A percentile compares a stretch with the other conserved stretches of the same genome.
These are phyloP conservation scores for Bryconaethiops microstoma DNA, from an alignment of 2,797 vertebrate species.

Conservation along the genomic window DNA sequence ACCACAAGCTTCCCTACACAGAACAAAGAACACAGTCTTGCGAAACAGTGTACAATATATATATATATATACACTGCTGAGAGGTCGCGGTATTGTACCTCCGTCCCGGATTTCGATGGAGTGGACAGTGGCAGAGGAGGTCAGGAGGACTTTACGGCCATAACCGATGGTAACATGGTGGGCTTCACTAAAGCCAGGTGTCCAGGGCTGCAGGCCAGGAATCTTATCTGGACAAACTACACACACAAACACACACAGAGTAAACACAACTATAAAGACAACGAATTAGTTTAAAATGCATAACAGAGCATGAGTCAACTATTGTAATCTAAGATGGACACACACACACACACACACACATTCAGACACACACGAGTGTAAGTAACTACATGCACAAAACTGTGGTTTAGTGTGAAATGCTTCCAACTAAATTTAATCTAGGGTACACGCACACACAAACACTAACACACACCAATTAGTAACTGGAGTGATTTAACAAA, in stretches of 20 bases:
- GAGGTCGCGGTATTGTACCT: slow-evolving; percentile 73
- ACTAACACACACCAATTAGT: neutral
- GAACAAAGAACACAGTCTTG: slow-evolving; percentile 15
- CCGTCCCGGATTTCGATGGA: slow-evolving; percentile 86
- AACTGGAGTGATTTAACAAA: neutral
- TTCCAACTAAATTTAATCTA: too few relatives aligned
- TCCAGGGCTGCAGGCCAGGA: slow-evolving; percentile 85
- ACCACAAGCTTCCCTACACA: slow-evolving; percentile 89
- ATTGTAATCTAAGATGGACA: neutral
- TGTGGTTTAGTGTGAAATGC: too few relatives aligned
- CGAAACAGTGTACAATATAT: too few relatives aligned
- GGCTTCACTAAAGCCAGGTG: slow-evolving; percentile 81
- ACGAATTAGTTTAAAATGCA: neutral
- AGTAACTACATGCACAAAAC: too few relatives aligned
- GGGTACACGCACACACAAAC: neutral
- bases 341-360: neutral
- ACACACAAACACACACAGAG: slow-evolving; percentile 10
- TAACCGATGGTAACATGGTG: slow-evolving; percentile 78
- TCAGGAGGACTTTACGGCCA: slow-evolving; percentile 83
- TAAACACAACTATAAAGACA: too few relatives aligned
- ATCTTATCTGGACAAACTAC: slow-evolving; percentile 84
- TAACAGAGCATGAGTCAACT: neutral
- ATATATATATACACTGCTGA: neutral
- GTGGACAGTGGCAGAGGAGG: slow-evolving; percentile 87
- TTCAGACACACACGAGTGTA: too few relatives aligned